Evolutionary conservation across 1,140 invertebrate species (phyloP).

Genomic region (Pogonomyrmex californicus): DNA sequence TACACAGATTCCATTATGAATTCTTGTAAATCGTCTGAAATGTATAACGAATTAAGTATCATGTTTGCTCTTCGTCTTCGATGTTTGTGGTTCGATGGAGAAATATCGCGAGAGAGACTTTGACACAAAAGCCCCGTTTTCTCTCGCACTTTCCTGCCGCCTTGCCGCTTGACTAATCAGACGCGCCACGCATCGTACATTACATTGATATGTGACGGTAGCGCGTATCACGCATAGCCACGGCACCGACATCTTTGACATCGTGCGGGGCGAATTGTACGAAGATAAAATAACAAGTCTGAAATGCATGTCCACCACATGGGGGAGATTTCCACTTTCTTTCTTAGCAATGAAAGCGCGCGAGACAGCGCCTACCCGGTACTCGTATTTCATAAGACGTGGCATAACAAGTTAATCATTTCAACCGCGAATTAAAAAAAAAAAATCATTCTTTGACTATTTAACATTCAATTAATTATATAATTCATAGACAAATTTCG

Average conservation of each 20-base stretch:
- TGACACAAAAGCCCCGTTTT: slow-evolving; percentile 84
- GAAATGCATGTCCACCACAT: neutral
- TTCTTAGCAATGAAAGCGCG: neutral
- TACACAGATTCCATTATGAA: neutral
- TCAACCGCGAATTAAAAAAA: neutral
- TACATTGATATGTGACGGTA: slow-evolving; percentile 51
- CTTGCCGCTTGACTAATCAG: slow-evolving; percentile 78
- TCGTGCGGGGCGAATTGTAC: slow-evolving; percentile 27
- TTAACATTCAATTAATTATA: neutral
- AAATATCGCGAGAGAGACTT: slow-evolving; percentile 74
- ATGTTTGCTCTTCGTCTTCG: neutral
- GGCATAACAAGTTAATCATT: neutral
- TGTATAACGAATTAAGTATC: neutral
- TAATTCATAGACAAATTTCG: neutral
- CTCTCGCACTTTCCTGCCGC: slow-evolving; percentile 81
- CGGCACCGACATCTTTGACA: slow-evolving; percentile 25
- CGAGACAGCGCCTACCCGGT: neutral
- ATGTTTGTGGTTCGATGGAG: slow-evolving; percentile 35
- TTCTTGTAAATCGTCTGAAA: neutral
- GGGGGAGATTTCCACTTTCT: slow-evolving; percentile 46
- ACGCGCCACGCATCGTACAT: slow-evolving; percentile 57
- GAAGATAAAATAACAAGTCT: slow-evolving; percentile 39
- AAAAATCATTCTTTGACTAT: neutral
- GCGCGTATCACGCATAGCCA: slow-evolving; percentile 50
- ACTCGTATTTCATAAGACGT: neutral